A percentile compares a stretch with the other conserved stretches of the same genome.
phyloP scores from a whole-genome alignment of 2,113 vertebrate species.

The Callopanchax toddi region DNA sequence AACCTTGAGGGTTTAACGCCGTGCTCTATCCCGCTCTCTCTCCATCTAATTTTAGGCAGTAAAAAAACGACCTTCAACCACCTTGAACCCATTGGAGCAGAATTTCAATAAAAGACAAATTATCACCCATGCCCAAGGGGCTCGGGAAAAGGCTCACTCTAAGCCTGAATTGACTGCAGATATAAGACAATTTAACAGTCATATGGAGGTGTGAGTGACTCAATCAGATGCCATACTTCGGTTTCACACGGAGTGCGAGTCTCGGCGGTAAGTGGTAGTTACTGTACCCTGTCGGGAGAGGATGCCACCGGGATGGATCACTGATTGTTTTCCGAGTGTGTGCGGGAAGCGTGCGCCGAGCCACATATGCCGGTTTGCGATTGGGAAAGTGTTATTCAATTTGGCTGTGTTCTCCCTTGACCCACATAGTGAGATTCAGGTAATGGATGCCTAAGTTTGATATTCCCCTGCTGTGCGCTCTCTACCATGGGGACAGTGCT shows the following conservation, averaged over 20 bases:
- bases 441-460: slow-evolving; percentile 69
- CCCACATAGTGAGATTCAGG: slow-evolving; percentile 57
- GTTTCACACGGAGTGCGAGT: slow-evolving; percentile 36
- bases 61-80: slow-evolving; percentile 71
- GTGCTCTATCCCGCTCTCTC: slow-evolving; percentile 15
- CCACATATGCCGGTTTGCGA: slow-evolving; percentile 23
- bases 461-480: slow-evolving; percentile 47
- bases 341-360: neutral
- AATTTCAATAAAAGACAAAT: slow-evolving; percentile 82
- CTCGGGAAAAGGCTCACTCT: slow-evolving; percentile 38
- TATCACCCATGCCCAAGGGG: slow-evolving; percentile 64
- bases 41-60: slow-evolving; percentile 49
- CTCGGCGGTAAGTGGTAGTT: slow-evolving; percentile 30
- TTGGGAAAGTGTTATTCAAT: slow-evolving; percentile 67
- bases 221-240: slow-evolving; percentile 62
- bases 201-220: slow-evolving; percentile 75
- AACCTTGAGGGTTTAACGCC: slow-evolving; percentile 46
- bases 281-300: slow-evolving; percentile 36
- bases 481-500: slow-evolving; percentile 46
- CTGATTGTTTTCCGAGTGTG: slow-evolving; percentile 49
- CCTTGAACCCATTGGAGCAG: slow-evolving; percentile 74
- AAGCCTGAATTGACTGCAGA: slow-evolving; percentile 57
- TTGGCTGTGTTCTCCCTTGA: slow-evolving; percentile 60
- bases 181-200: slow-evolving; percentile 73
- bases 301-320: slow-evolving; percentile 39